Percentiles rank a stretch among this genome's conserved stretches.
Conservation (phyloP, 2,797 vertebrate genomes). For the Heteromormyrus szaboi region DNA sequence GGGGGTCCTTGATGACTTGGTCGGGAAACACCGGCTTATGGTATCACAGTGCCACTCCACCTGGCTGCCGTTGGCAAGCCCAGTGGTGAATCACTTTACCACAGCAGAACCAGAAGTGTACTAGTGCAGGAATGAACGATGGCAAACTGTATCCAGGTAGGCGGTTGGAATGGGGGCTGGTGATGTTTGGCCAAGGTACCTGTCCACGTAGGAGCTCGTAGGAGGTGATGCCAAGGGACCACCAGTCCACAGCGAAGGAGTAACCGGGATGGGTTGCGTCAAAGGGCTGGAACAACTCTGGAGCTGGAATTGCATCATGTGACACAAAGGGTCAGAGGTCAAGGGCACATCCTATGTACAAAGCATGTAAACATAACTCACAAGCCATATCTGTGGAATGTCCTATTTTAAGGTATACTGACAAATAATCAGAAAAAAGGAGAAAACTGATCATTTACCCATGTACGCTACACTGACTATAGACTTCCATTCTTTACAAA, state of each 20-base stretch:
- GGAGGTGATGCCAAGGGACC: constrained; percentile 91
- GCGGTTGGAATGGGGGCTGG: not conserved
- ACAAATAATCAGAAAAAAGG: not conserved
- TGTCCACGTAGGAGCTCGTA: constrained; percentile 90
- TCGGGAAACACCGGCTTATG: not conserved
- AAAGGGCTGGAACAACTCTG: constrained; percentile 82
- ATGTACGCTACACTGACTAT: not conserved
- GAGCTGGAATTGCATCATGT: constrained; percentile 63
- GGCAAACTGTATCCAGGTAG: not conserved
- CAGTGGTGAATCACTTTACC: not conserved
- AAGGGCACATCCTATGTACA: not conserved
- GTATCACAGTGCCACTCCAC: not conserved
- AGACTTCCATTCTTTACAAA: not conserved
- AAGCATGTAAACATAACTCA: not conserved
- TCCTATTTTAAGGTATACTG: not conserved
- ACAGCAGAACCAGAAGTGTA: not conserved
- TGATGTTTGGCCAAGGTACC: constrained; percentile 52
- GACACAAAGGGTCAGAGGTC: constrained; percentile 7
- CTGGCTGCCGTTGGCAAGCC: not conserved
- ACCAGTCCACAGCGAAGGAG: constrained; percentile 94
- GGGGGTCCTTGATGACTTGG: not conserved
- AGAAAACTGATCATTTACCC: not conserved
- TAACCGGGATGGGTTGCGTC: constrained; percentile 74
- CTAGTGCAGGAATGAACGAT: no score
- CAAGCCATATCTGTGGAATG: not conserved